These are phyloP conservation scores for Apteryx mantelli DNA, from an alignment of 2,113 vertebrate species.

Conservation along the genomic window DNA sequence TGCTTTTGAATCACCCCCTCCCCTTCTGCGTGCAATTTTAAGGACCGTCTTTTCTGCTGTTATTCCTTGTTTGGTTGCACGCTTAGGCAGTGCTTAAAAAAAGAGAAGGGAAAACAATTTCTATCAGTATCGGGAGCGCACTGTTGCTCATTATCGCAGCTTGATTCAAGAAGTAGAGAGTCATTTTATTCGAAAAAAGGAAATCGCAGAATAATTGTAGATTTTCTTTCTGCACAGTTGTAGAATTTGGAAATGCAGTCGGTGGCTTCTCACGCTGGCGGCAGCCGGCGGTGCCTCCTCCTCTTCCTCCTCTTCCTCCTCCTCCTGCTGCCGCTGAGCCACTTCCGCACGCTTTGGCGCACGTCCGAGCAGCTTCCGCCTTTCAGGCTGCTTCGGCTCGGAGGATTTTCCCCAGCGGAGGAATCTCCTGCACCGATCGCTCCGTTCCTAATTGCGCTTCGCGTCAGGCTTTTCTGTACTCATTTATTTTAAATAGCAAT, in stretches of 20 bases:
- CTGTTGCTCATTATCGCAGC: not conserved
- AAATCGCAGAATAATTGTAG: too few species aligned
- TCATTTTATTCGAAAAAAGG: not conserved
- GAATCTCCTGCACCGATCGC: not conserved
- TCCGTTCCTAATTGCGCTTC: not conserved
- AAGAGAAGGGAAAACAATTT: not conserved
- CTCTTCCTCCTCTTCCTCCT: too few species aligned
- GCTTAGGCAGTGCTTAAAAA: not conserved
- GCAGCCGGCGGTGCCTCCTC: too few species aligned
- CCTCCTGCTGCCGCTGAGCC: too few species aligned
- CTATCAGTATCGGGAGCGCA: not conserved
- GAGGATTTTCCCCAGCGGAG: too few species aligned
- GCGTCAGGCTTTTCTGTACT: not conserved
- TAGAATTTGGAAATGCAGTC: fast-evolving
- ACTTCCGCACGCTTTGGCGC: too few species aligned
- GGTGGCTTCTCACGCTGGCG: not conserved
- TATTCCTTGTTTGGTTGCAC: not conserved
- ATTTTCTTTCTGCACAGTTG: fast-evolving
- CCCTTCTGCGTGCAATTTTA: not conserved
- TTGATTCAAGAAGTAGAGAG: not conserved
- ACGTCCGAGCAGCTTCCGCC: too few species aligned
- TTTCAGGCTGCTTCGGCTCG: too few species aligned
- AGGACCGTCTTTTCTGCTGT: not conserved
- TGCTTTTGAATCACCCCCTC: not conserved
- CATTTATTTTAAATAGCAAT: not conserved